Evolutionary conservation across 2,888 invertebrate species (phyloP).

Genomic region (Leptogaster cylindrica): DNA sequence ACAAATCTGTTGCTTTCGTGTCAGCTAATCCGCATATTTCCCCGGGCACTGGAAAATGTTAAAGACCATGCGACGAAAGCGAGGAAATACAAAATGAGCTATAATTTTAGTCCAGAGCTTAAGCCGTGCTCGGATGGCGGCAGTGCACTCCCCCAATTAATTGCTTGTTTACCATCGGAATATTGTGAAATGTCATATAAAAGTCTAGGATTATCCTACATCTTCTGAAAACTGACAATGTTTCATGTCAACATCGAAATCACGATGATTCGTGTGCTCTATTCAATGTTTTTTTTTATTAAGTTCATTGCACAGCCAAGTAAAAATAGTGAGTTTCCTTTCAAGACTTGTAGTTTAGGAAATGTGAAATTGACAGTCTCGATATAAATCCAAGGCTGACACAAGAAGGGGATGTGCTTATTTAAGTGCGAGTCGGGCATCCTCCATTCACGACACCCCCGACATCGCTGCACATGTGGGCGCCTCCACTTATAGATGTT

Average conservation of each 20-base stretch:
- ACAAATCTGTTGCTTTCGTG: constrained; percentile 62
- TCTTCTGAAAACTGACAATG: constrained; percentile 20
- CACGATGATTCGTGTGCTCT: constrained; percentile 3
- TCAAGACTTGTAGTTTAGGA: constrained; percentile 16
- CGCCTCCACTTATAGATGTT: constrained; percentile 41
- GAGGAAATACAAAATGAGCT: constrained; percentile 14
- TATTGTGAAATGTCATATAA: constrained; percentile 9
- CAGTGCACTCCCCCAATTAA: constrained; percentile 9
- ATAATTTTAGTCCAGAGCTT: constrained; percentile 19
- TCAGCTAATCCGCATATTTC: constrained; percentile 58
- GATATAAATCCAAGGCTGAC: constrained; percentile 20
- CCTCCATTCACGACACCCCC: neutral
- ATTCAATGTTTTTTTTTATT: neutral
- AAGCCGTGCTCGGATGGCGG: neutral
- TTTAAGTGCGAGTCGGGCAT: neutral
- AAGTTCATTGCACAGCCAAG: neutral
- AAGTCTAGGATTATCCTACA: constrained; percentile 27
- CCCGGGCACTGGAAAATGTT: constrained; percentile 9
- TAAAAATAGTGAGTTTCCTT: constrained; percentile 33
- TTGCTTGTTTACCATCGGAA: constrained; percentile 13
- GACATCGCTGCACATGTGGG: constrained; percentile 14
- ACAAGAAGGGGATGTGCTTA: too few relatives aligned
- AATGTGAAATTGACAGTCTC: constrained; percentile 27
- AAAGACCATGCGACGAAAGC: neutral
- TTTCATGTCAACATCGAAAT: constrained; percentile 23